Evolutionary conservation across 2,113 vertebrate genomes (phyloP).

Genomic region (Myiozetetes cayanensis): DNA sequence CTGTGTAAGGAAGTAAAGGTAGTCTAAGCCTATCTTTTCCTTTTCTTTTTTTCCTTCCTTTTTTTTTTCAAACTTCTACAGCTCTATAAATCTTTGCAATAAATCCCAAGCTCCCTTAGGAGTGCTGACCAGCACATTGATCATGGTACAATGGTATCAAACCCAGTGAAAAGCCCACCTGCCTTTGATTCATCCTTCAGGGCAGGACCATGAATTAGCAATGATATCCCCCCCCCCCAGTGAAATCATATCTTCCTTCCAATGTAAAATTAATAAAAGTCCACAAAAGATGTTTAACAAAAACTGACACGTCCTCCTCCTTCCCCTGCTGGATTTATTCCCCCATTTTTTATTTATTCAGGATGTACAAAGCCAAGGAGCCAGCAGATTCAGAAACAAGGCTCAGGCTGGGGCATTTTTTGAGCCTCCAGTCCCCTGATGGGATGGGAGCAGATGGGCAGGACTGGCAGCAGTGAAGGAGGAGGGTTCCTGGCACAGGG

Average conservation of each 20-base stretch:
- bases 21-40: neutral
- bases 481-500: neutral
- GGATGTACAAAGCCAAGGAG: neutral
- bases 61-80: neutral
- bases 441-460: neutral
- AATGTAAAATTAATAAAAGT: neutral
- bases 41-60: too few species aligned
- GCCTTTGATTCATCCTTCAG: neutral
- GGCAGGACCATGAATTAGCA: neutral
- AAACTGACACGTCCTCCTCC: neutral
- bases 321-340: neutral
- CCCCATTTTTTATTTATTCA: rapidly evolving
- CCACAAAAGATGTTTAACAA: neutral
- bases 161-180: neutral
- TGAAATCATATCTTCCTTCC: neutral
- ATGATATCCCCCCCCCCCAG: too few species aligned
- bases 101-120: neutral
- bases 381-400: neutral
- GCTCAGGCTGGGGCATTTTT: neutral
- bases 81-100: neutral
- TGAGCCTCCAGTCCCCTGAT: neutral
- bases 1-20: neutral
- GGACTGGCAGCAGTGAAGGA: neutral
- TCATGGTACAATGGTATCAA: neutral
- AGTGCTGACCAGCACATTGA: neutral